phyloP scores from a whole-genome alignment of 1,140 invertebrate genomes.

The Hirudo medicinalis region DNA sequence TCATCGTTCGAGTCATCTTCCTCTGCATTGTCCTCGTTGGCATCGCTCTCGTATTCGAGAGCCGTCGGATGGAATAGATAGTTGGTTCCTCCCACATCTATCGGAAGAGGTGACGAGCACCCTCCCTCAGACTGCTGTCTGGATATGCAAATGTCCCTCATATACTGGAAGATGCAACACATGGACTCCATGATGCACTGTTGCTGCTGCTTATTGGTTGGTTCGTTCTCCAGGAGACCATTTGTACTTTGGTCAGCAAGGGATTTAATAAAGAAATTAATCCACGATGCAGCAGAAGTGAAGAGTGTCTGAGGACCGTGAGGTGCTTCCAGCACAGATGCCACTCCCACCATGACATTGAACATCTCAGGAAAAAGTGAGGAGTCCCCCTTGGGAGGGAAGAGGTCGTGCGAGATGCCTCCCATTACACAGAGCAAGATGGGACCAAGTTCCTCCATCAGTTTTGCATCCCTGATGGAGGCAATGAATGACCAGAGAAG shows the following conservation, averaged over 20 bases:
- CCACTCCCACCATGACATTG: not conserved
- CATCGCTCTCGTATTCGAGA: no score
- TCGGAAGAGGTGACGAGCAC: not conserved
- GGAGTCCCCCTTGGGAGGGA: not conserved
- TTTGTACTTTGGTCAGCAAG: no score
- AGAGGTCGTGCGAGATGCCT: not conserved
- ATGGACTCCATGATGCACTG: slow-evolving; percentile 5
- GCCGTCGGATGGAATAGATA: no score
- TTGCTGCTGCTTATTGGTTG: not conserved
- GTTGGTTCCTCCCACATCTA: no score
- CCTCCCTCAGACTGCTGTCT: not conserved
- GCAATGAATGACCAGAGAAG: no score
- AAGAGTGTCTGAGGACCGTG: not conserved
- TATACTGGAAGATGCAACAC: not conserved
- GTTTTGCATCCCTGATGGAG: no score
- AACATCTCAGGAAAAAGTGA: not conserved
- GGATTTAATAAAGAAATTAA: not conserved
- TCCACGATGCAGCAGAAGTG: not conserved
- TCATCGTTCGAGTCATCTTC: slow-evolving; percentile 81
- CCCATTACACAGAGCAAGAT: not conserved
- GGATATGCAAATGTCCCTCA: not conserved
- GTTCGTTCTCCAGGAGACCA: no score
- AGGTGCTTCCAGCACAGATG: not conserved
- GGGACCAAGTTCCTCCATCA: no score
- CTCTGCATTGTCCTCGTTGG: slow-evolving; percentile 41